phyloP scores from a whole-genome alignment of 2,113 vertebrate genomes.

The Aythya baeri region DNA sequence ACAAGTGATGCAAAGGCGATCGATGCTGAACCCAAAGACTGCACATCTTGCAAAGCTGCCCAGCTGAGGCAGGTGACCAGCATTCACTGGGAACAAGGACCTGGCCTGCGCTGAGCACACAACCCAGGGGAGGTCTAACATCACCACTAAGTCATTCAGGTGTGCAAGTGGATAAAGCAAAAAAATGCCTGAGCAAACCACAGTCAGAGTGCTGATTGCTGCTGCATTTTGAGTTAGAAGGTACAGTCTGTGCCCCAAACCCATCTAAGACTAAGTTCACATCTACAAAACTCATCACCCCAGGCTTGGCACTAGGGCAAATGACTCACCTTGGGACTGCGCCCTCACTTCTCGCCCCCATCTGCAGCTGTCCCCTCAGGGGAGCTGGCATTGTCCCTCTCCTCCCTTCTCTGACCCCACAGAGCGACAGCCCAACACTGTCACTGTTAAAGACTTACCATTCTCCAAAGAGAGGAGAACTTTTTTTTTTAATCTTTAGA shows the following conservation, averaged over 20 bases:
- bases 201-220: background rate
- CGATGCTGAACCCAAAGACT: background rate
- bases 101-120: background rate
- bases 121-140: background rate
- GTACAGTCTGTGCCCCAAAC: background rate
- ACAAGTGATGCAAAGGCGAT: background rate
- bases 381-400: background rate
- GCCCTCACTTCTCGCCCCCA: background rate
- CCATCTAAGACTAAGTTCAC: background rate
- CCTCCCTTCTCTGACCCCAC: background rate
- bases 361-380: background rate
- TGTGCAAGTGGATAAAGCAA: background rate
- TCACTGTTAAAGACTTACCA: background rate
- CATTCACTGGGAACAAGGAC: rapidly evolving
- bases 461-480: background rate
- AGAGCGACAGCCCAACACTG: background rate
- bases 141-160: background rate
- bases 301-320: background rate
- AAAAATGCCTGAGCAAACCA: background rate
- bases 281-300: background rate
- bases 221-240: background rate
- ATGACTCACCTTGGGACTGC: background rate
- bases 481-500: background rate
- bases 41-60: background rate
- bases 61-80: background rate